Percentiles rank a stretch among this genome's conserved stretches.
Evolutionary conservation across 2,797 vertebrate species (phyloP).

Genomic region (Trematomus bernacchii): DNA sequence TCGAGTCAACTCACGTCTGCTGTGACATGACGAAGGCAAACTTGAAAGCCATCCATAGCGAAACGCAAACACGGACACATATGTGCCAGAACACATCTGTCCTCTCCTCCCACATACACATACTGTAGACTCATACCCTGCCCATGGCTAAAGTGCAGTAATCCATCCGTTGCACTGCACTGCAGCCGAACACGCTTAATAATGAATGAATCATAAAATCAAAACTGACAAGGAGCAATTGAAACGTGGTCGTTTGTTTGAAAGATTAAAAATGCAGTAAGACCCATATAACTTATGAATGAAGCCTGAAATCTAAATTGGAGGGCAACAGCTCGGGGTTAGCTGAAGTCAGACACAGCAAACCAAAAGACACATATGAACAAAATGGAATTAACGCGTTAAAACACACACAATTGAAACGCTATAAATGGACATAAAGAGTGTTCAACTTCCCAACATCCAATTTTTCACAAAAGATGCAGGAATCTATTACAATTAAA

Average conservation of each 20-base stretch:
- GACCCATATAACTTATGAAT: constrained; percentile 78
- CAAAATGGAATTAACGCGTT: constrained; percentile 1
- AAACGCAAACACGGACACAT: constrained; percentile 17
- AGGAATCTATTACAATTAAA: constrained; percentile 26
- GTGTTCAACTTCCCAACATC: neutral
- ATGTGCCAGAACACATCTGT: constrained; percentile 9
- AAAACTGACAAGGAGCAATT: constrained; percentile 84
- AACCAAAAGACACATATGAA: neutral
- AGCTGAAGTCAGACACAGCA: constrained; percentile 19
- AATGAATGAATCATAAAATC: constrained; percentile 84
- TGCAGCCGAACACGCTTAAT: constrained; percentile 76
- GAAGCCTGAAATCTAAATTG: constrained; percentile 59
- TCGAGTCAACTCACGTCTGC: constrained; percentile 25
- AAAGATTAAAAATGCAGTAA: constrained; percentile 83
- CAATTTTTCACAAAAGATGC: neutral
- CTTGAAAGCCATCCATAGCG: constrained; percentile 4
- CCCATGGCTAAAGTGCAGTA: constrained; percentile 54
- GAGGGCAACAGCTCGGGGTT: constrained; percentile 28
- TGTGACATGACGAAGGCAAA: constrained; percentile 21
- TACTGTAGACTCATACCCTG: constrained; percentile 11
- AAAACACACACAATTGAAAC: neutral
- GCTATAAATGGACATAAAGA: neutral
- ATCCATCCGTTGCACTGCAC: constrained; percentile 64
- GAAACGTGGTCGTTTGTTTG: constrained; percentile 79
- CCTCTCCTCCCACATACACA: constrained; percentile 20